Conservation (phyloP, 2,113 vertebrate genomes). For the Junco hyemalis region DNA sequence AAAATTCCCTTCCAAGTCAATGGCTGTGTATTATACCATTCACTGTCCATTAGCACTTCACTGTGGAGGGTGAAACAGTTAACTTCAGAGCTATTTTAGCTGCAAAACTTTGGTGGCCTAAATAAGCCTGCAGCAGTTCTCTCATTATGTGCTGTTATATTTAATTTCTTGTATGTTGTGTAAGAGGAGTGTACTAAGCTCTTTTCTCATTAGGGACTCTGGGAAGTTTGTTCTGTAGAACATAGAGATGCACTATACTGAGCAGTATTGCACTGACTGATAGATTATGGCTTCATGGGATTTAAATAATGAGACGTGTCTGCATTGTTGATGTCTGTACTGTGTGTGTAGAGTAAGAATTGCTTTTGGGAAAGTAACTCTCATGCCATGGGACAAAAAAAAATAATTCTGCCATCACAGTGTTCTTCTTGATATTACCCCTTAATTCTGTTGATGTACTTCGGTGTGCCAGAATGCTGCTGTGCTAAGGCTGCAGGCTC, state of each 20-base stretch:
- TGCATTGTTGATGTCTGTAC: not conserved
- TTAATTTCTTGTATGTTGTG: constrained; percentile 39
- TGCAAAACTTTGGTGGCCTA: constrained; percentile 51
- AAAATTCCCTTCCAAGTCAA: constrained; percentile 46
- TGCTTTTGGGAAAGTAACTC: not conserved
- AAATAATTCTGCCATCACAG: not conserved
- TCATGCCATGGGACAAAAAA: not conserved
- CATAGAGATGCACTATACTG: not conserved
- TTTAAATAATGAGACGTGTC: not conserved
- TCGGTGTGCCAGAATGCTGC: fast-evolving
- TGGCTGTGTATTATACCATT: constrained; percentile 25
- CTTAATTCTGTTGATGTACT: not conserved
- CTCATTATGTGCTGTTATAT: constrained; percentile 19
- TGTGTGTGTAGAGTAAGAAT: not conserved
- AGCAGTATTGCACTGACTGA: not conserved
- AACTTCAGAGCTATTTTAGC: constrained; percentile 20
- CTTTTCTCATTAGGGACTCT: constrained; percentile 7
- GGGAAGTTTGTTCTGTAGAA: not conserved
- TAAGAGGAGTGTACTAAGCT: constrained; percentile 18
- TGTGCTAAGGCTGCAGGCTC: not conserved
- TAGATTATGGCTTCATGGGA: not conserved
- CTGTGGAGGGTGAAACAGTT: constrained; percentile 44
- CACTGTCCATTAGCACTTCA: constrained; percentile 40
- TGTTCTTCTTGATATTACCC: not conserved
- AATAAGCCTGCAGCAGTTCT: not conserved